Percentiles rank a stretch among this genome's conserved stretches.
These are phyloP conservation scores for Anguilla anguilla DNA, from an alignment of 2,797 vertebrate species.

Conservation along the genomic window DNA sequence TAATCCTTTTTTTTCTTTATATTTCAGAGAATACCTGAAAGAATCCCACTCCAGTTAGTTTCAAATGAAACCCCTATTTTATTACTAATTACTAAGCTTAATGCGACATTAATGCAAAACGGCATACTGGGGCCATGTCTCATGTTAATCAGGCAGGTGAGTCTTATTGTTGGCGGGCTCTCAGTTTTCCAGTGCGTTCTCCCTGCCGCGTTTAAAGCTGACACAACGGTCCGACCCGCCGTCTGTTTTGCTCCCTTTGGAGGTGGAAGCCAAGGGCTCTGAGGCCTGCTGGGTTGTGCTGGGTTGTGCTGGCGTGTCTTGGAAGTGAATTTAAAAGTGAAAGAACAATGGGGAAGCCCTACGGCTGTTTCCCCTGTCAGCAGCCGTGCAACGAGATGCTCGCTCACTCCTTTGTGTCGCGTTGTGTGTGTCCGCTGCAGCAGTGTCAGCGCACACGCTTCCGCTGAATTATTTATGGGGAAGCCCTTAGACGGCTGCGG, in stretches of 20 bases:
- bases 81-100: neutral
- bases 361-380: neutral
- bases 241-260: neutral
- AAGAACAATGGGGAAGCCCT: slow-evolving; percentile 13
- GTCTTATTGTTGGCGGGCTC: neutral
- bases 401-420: neutral
- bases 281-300: neutral
- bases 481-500: neutral
- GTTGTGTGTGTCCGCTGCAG: neutral
- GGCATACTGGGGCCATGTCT: neutral
- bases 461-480: slow-evolving; percentile 2
- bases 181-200: neutral
- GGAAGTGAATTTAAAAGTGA: slow-evolving; percentile 10
- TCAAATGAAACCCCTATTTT: neutral
- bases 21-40: neutral
- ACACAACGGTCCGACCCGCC: too few relatives aligned
- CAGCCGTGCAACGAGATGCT: neutral
- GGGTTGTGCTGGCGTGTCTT: neutral
- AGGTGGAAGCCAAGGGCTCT: neutral
- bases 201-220: neutral
- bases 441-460: neutral
- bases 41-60: neutral
- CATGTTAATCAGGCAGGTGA: neutral
- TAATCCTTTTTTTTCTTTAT: neutral
- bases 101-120: neutral